phyloP scores from a whole-genome alignment of 2,888 invertebrate genomes.

The Drosophila parthenogenetica region DNA sequence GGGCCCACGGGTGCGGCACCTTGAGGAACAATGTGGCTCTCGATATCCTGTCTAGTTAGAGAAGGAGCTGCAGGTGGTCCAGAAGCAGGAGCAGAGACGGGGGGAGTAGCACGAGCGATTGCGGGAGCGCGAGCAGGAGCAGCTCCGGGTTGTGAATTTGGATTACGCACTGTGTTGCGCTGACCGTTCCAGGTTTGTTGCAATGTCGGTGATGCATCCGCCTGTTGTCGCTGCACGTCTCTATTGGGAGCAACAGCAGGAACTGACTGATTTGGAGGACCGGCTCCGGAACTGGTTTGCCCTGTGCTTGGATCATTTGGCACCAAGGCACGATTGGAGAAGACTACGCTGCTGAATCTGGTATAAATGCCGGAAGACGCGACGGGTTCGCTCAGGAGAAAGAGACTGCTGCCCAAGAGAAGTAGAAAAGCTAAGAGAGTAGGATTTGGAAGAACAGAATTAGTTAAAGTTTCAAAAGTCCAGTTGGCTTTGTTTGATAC shows the following conservation, averaged over 20 bases:
- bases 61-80: background rate
- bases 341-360: background rate
- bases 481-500: constrained; percentile 17
- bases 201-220: background rate
- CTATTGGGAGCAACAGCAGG: background rate
- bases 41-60: background rate
- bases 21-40: background rate
- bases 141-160: background rate
- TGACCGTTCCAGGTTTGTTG: constrained; percentile 20
- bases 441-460: constrained; percentile 8
- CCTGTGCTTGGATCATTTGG: background rate
- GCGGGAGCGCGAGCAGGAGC: background rate
- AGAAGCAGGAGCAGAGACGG: background rate
- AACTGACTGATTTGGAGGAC: background rate
- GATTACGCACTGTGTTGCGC: background rate
- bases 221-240: constrained; percentile 25
- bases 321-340: background rate
- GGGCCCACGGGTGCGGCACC: constrained; percentile 20
- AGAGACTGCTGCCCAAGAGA: constrained; percentile 32
- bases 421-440: constrained; percentile 31
- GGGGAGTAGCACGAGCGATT: background rate
- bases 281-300: constrained; percentile 5
- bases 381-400: constrained; percentile 18
- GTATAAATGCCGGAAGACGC: background rate
- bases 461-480: constrained; percentile 18